Evolutionary conservation across 2,113 vertebrate genomes (phyloP).

Genomic region (Nyctibius bracteatus): DNA sequence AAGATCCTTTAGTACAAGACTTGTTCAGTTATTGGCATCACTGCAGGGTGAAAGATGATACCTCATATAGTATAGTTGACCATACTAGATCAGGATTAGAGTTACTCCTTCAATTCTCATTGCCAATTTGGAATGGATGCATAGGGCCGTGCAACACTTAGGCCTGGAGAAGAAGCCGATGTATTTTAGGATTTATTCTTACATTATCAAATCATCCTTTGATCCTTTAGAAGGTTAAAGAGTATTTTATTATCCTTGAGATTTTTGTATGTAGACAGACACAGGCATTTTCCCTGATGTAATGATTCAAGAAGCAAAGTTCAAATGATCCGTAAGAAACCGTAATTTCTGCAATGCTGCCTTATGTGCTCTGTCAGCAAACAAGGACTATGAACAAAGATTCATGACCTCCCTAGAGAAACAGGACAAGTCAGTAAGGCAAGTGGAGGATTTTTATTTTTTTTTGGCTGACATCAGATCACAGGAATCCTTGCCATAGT

Average conservation of each 20-base stretch:
- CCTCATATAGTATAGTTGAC: background rate
- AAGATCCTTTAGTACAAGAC: background rate
- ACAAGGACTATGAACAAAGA: background rate
- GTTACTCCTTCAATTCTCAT: background rate
- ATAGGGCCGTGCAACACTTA: background rate
- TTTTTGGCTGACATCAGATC: background rate
- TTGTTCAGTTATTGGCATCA: background rate
- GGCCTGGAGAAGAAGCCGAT: background rate
- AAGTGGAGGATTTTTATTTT: background rate
- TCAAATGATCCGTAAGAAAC: background rate
- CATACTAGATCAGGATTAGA: background rate
- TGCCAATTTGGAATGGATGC: background rate
- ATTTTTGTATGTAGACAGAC: background rate
- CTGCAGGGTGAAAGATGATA: background rate
- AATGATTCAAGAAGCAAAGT: constrained; percentile 6
- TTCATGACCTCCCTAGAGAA: background rate
- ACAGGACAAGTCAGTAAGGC: background rate
- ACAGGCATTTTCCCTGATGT: background rate
- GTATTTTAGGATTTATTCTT: background rate
- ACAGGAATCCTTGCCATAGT: background rate
- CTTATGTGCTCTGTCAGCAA: background rate
- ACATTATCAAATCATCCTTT: background rate
- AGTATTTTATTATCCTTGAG: background rate
- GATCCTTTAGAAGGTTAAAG: background rate
- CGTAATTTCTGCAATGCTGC: background rate